Conservation (phyloP, 2,113 vertebrate species). For the Tenebrosternarchus preto region DNA sequence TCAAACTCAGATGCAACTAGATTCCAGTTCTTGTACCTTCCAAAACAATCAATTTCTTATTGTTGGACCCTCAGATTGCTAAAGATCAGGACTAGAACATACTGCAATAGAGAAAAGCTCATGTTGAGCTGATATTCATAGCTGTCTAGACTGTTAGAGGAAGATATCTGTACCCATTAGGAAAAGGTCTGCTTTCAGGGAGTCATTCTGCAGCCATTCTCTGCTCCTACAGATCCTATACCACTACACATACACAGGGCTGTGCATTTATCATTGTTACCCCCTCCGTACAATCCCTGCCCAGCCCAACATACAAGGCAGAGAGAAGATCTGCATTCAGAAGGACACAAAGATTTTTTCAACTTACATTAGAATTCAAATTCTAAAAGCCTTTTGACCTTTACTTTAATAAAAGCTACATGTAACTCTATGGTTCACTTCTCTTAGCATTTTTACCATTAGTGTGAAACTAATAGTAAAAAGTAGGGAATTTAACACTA, state of each 20-base stretch:
- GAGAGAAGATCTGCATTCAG: background rate
- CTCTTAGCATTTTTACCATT: too few relatives aligned
- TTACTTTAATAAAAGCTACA: background rate
- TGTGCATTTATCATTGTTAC: background rate
- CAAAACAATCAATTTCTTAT: background rate
- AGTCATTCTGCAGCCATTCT: background rate
- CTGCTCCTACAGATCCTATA: background rate
- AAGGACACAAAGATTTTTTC: too few relatives aligned
- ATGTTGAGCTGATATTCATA: background rate
- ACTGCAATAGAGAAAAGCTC: background rate
- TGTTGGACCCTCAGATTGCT: background rate
- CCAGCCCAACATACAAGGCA: background rate
- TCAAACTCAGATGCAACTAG: background rate
- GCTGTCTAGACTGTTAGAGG: background rate
- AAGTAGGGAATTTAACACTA: too few relatives aligned
- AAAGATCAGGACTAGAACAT: background rate
- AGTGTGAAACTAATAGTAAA: too few relatives aligned
- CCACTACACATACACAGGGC: background rate
- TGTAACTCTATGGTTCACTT: background rate
- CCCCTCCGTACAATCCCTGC: background rate
- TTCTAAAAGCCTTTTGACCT: too few relatives aligned
- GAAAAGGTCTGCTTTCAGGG: background rate
- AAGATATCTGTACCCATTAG: slow-evolving; percentile 1
- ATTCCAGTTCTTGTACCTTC: background rate
- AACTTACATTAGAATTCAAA: too few relatives aligned